Base-by-base conservation (phyloP, 2,888 invertebrate species). In the Chalcosyrphus nemorum region DNA sequence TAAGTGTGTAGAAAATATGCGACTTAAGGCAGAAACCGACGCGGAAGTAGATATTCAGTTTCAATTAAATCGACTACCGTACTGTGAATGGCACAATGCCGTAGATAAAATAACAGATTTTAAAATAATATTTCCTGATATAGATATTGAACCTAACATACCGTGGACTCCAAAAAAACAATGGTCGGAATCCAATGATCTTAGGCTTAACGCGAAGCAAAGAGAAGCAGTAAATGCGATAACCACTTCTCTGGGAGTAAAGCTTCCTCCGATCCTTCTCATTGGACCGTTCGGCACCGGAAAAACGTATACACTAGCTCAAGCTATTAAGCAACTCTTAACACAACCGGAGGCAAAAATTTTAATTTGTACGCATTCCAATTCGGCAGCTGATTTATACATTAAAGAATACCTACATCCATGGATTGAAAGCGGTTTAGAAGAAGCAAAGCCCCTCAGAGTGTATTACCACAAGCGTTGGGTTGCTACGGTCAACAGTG, bases 261-360 rank as follows among this genome's bases (percentile, higher is more conserved):
- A 93, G 68, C 89, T 95, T 61, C 95, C 96, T 0, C 96, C 96
- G 0, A 94, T 96, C 77, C 90, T 96, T 54, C 92, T 96, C 5
- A 94, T 96, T 61, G 95, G 96, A 0, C 96, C 97, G 0, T 97
- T 95, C 90, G 97, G 97, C n/a, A 97, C 97, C 0, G 97, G 97
- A 0, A 97, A 97, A 89, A 97, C 97, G 0, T 96, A 95, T 88
- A 96, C 97, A 0, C 91, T 97, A 86, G 96, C 96, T 0, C 94
- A 94, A 87, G 95, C 95, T 0, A 94, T 96, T 43, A 94, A 94
- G 87, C 94, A 95, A 87, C 92, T 96, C 45, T 90, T 95, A 29
- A 90, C 92, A 7, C 94, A 95, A 87, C 92, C 93, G 0, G 93
- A 94, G 17, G 94, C 95, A 24, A 93, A 95, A 88, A 94, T 97